phyloP scores from a whole-genome alignment of 2,797 vertebrate species.

The Eutrigla gurnardus region DNA sequence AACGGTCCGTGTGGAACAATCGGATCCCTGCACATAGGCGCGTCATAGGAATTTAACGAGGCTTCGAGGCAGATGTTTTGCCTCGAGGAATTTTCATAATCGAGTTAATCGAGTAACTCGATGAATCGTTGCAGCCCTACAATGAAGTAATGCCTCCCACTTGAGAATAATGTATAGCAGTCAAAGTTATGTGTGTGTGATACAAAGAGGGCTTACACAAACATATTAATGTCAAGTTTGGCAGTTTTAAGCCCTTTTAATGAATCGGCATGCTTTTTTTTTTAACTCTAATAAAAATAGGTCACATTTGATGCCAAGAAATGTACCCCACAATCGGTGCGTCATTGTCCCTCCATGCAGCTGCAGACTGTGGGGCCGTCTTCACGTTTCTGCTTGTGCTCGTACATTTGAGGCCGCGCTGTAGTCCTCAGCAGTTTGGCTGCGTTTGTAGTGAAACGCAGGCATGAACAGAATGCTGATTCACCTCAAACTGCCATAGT shows the following conservation, averaged over 20 bases:
- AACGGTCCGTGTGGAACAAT: too few relatives aligned
- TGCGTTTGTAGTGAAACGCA: constrained; percentile 43
- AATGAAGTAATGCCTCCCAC: constrained; percentile 37
- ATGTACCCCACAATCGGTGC: constrained; percentile 4
- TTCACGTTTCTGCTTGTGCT: neutral
- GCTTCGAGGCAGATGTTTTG: too few relatives aligned
- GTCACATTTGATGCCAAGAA: constrained; percentile 28
- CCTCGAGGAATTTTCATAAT: too few relatives aligned
- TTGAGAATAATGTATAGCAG: constrained; percentile 52
- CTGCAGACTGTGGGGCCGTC: neutral
- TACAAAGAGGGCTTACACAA: neutral
- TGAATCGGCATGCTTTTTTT: constrained; percentile 9
- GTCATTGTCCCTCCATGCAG: constrained; percentile 21
- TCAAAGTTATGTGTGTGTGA: neutral
- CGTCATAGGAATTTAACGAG: too few relatives aligned
- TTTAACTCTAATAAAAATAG: constrained; percentile 10
- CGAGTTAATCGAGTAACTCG: too few relatives aligned
- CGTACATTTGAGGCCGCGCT: constrained; percentile 9
- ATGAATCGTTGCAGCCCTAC: too few relatives aligned
- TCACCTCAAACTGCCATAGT: constrained; percentile 71
- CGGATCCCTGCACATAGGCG: too few relatives aligned
- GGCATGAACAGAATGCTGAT: constrained; percentile 78
- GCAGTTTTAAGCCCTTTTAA: neutral
- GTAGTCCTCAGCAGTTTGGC: constrained; percentile 46
- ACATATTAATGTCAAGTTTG: neutral